Conservation (phyloP, 2,888 invertebrate genomes). For the Acholoe squamosa region DNA sequence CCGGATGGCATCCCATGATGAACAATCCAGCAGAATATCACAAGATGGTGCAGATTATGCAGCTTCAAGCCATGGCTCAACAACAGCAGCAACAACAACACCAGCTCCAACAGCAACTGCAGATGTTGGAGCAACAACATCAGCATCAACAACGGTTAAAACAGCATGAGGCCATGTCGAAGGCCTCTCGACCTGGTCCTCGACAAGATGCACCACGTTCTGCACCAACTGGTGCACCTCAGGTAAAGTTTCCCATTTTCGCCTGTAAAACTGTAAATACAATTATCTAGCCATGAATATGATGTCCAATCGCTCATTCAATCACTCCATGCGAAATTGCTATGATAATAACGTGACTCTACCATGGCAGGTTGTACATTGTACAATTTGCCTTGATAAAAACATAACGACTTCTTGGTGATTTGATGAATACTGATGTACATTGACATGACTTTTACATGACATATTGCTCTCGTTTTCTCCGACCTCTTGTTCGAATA, state of each 20-base stretch:
- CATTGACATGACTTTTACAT: too few species aligned
- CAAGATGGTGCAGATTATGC: conserved; percentile 60
- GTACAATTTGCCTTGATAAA: too few species aligned
- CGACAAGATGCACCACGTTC: conserved; percentile 6
- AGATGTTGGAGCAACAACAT: conserved; percentile 59
- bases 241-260: background rate
- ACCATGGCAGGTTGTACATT: too few species aligned
- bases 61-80: conserved; percentile 62
- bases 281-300: too few species aligned
- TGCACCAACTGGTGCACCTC: background rate
- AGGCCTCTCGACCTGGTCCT: conserved; percentile 4
- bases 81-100: conserved; percentile 61
- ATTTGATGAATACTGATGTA: too few species aligned
- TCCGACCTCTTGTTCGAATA: too few species aligned
- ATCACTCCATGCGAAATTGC: too few species aligned
- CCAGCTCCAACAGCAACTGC: conserved; percentile 51
- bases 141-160: conserved; percentile 52
- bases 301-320: too few species aligned
- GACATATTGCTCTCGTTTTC: too few species aligned
- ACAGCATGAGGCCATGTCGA: conserved; percentile 30
- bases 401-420: too few species aligned
- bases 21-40: conserved; percentile 54
- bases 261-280: too few species aligned
- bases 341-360: too few species aligned
- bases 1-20: conserved; percentile 61